Evolutionary conservation across 2,888 invertebrate genomes (phyloP).

Genomic region (Liopterus haemorrhoidalis): DNA sequence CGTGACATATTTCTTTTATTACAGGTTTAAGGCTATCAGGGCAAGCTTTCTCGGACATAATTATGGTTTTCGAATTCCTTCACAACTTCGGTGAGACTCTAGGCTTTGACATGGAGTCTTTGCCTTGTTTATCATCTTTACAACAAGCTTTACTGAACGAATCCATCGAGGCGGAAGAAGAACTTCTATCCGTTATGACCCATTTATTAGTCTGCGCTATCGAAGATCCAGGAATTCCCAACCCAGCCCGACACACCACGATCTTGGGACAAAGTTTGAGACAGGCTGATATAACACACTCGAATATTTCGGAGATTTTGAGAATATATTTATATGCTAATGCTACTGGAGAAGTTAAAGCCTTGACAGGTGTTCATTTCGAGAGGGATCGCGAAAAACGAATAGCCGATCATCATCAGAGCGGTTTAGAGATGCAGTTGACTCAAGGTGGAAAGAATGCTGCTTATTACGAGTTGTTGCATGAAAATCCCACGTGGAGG

Average conservation of each 20-base stretch:
- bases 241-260: constrained; percentile 83
- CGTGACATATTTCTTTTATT: too few species aligned
- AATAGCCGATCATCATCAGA: constrained; percentile 77
- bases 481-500: constrained; percentile 72
- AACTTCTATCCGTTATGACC: constrained; percentile 79
- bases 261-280: constrained; percentile 84
- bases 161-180: constrained; percentile 74
- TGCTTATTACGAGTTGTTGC: constrained; percentile 70
- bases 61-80: constrained; percentile 95
- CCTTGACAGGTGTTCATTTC: constrained; percentile 71
- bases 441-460: constrained; percentile 69
- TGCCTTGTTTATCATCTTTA: constrained; percentile 80
- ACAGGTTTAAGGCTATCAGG: constrained; percentile 71
- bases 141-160: constrained; percentile 75
- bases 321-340: constrained; percentile 87
- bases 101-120: constrained; percentile 83
- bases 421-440: constrained; percentile 59
- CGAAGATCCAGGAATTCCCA: constrained; percentile 88
- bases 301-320: constrained; percentile 86
- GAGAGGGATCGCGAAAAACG: constrained; percentile 75
- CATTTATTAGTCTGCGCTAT: constrained; percentile 87
- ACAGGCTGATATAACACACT: constrained; percentile 83
- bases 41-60: constrained; percentile 82
- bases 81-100: constrained; percentile 93
- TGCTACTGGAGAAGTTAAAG: constrained; percentile 79